Percentiles rank a stretch among this genome's conserved stretches.
These are phyloP conservation scores for Latheticus oryzae DNA, from an alignment of 2,888 invertebrate species.

Conservation along the genomic window DNA sequence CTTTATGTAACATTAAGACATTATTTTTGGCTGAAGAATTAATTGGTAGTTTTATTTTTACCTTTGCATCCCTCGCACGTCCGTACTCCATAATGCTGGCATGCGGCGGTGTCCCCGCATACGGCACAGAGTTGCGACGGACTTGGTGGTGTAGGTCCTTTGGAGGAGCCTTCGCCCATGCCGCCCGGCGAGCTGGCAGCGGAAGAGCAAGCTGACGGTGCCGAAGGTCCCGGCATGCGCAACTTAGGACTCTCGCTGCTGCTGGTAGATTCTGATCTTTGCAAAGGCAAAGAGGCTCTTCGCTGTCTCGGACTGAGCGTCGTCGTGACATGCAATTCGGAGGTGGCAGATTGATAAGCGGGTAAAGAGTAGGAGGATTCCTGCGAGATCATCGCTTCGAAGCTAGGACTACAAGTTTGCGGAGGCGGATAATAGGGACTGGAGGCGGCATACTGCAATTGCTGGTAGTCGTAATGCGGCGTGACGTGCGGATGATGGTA, in stretches of 20 bases:
- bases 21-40: too few species aligned
- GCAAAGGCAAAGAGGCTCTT: constrained; percentile 81
- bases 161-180: constrained; percentile 55
- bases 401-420: constrained; percentile 69
- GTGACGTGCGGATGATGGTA: constrained; percentile 69
- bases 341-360: constrained; percentile 72
- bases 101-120: constrained; percentile 98
- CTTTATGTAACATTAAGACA: too few species aligned
- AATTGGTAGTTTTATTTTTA: too few species aligned
- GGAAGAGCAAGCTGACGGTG: constrained; percentile 76
- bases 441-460: constrained; percentile 66
- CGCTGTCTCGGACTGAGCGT: constrained; percentile 75
- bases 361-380: constrained; percentile 79
- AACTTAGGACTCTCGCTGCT: constrained; percentile 82
- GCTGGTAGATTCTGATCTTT: constrained; percentile 83
- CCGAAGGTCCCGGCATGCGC: constrained; percentile 66
- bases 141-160: constrained; percentile 73
- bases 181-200: constrained; percentile 73
- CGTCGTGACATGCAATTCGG: constrained; percentile 77
- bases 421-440: constrained; percentile 72
- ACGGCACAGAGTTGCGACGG: constrained; percentile 95
- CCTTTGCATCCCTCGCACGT: constrained; percentile 99
- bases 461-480: constrained; percentile 73
- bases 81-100: constrained; percentile 97
- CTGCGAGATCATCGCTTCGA: constrained; percentile 68